These are phyloP conservation scores for Anisognathus igniventris DNA, from an alignment of 2,797 vertebrate genomes.

Conservation along the genomic window DNA sequence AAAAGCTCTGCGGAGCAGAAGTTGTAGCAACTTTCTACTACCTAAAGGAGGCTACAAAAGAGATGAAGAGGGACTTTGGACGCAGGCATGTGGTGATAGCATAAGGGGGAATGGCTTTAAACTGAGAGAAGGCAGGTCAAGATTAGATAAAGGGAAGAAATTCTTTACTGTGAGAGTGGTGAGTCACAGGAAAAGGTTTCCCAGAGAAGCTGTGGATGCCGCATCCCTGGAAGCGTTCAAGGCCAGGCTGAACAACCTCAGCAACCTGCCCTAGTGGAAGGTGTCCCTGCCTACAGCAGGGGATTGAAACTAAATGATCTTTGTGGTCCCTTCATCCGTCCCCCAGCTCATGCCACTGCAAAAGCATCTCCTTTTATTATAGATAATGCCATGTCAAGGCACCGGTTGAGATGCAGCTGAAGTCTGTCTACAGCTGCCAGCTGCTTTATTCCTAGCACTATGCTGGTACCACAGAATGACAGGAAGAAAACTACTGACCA, in stretches of 20 bases:
- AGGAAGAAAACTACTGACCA: neutral
- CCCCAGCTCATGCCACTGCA: neutral
- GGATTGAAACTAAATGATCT: neutral
- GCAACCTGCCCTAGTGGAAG: neutral
- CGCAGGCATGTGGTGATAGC: neutral
- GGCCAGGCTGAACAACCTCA: neutral
- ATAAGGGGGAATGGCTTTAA: neutral
- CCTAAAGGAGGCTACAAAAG: neutral
- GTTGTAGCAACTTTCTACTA: neutral
- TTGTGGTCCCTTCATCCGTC: neutral
- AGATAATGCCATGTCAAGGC: neutral
- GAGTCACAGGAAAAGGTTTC: neutral
- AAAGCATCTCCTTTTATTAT: neutral
- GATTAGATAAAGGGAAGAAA: neutral
- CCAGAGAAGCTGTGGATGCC: neutral
- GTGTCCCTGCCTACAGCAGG: rapidly evolving
- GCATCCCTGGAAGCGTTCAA: neutral
- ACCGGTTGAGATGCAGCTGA: neutral
- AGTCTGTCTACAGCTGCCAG: neutral
- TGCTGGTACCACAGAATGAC: neutral
- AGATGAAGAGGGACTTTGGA: neutral
- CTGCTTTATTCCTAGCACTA: neutral
- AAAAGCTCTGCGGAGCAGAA: neutral
- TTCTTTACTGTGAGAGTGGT: neutral
- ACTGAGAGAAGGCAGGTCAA: neutral